Conservation (phyloP, 2,888 invertebrate genomes). For the Hirtodrosophila confusa region DNA sequence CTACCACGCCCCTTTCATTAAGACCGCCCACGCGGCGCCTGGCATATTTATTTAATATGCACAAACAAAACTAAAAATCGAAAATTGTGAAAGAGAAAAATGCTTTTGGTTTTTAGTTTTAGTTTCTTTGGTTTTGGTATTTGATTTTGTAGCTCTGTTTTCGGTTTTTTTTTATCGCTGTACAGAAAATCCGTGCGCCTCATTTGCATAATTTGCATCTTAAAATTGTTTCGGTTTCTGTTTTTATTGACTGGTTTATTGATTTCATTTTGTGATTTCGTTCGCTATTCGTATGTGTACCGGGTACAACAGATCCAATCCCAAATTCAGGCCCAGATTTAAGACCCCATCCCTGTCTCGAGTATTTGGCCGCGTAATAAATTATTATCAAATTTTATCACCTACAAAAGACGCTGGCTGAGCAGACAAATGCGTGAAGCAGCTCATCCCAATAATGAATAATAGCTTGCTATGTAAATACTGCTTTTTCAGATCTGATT, state of each 20-base stretch:
- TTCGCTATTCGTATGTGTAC: constrained; percentile 30
- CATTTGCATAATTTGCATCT: constrained; percentile 77
- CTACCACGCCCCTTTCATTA: constrained; percentile 41
- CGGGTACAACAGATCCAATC: constrained; percentile 2
- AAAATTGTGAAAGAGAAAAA: constrained; percentile 45
- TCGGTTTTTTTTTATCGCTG: constrained; percentile 20
- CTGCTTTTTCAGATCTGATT: constrained; percentile 24
- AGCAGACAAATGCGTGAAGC: constrained; percentile 64
- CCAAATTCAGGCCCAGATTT: constrained; percentile 14
- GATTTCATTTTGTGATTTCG: constrained; percentile 71
- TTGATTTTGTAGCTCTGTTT: constrained; percentile 16
- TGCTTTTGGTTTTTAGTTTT: constrained; percentile 17
- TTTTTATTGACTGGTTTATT: constrained; percentile 77
- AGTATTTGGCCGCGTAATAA: constrained; percentile 53
- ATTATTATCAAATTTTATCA: constrained; percentile 73
- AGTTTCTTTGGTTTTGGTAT: constrained; percentile 12
- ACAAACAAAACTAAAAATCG: constrained; percentile 25
- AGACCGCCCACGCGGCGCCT: constrained; percentile 57
- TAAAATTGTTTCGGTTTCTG: constrained; percentile 72
- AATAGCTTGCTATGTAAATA: constrained; percentile 65
- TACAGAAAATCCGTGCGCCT: constrained; percentile 60
- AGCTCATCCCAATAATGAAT: constrained; percentile 59
- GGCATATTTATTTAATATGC: constrained; percentile 29
- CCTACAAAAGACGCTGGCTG: constrained; percentile 57
- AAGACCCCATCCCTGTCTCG: constrained; percentile 18